Evolutionary conservation across 2,113 vertebrate genomes (phyloP), one percentile per base, ranked within the genome.

Genomic region (Vanacampus margaritifer): DNA sequence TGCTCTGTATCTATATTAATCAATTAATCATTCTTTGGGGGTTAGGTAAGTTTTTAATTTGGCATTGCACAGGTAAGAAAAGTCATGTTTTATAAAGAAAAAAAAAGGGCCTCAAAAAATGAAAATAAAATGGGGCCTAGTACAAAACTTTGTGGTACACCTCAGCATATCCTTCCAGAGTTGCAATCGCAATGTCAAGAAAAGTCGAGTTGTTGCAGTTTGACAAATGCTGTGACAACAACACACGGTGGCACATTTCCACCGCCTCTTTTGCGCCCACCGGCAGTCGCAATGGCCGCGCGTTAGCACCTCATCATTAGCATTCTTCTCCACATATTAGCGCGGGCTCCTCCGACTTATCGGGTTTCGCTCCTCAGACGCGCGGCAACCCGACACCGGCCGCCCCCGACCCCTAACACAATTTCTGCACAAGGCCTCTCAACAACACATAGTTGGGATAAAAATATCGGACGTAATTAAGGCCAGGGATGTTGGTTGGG

Each of bases 251-350:
- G 80, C 70, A 72, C 58, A 67, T 80, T 79, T 84, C 73, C 69
- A 71, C 68, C 45, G 51, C 45, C 62, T 53, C 48, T 37, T 67
- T 37, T 76, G 41, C 81, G 71, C 67, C 28, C 69, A 84, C 80
- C 83, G 86, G 81, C 77, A 75, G 85, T 82, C 82, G 78, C 84
- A 81, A 89, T 90, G 86, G 82, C 80, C 76, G 73, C 73, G 81
- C 86, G 88, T 92, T 91, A 92, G 86, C 88, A 80, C 89, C 88
- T 88, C 85, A 80, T 92, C 83, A 90, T 89, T 87, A 89, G 82
- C 84, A 85, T 91, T 76, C 89, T 91, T 88, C 78, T 66, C 74
- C 78, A 90, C 85, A 89, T 89, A 89, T 92, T 91, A 91, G 86
- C 88, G 66, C 75, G 61, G 68, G 67, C 71, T 69, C 71, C 77